These are phyloP conservation scores for Coremacera marginata DNA, from an alignment of 2,888 invertebrate genomes.

Conservation along the genomic window DNA sequence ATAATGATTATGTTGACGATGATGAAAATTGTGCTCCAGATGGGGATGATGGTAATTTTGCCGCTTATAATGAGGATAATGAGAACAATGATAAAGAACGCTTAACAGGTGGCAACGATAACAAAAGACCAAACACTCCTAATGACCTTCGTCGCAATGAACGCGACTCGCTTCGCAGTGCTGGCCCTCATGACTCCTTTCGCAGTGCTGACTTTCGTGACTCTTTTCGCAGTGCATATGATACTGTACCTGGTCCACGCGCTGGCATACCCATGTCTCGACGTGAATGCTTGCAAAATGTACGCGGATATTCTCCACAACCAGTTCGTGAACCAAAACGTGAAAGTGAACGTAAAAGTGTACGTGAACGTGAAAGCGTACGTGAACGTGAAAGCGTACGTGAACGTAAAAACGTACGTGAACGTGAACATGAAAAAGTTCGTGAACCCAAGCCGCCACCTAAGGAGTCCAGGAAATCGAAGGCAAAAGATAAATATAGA, in stretches of 20 bases:
- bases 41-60: background rate
- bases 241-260: background rate
- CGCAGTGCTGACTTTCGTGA: no score
- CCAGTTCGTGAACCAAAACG: no score
- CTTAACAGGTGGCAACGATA: constrained; percentile 17
- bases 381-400: no score
- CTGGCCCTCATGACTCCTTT: no score
- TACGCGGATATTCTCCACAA: background rate
- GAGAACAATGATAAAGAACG: background rate
- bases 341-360: no score
- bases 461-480: no score
- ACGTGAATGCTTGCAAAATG: background rate
- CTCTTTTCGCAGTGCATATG: background rate
- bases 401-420: no score
- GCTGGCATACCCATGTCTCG: background rate
- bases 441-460: background rate
- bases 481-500: background rate
- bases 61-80: background rate
- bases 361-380: no score
- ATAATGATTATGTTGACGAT: background rate
- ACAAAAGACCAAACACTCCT: background rate
- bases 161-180: no score
- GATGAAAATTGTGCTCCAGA: background rate
- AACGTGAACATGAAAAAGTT: no score
- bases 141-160: background rate